Percentiles rank a stretch among this genome's conserved stretches.
phyloP scores from a whole-genome alignment of 2,888 invertebrate species.

The Hedya salicella region DNA sequence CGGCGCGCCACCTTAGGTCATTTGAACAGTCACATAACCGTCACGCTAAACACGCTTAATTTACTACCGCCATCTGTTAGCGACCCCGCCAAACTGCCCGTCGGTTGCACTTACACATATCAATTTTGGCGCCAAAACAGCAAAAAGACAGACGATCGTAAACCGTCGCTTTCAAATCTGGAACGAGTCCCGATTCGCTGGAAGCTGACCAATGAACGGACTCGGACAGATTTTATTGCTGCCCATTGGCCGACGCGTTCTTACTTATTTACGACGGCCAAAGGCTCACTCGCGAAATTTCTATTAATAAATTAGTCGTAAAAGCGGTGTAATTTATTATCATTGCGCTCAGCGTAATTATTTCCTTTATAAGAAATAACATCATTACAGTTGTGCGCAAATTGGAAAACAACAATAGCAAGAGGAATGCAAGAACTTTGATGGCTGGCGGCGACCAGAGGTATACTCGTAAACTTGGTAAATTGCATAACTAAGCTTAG shows the following conservation, averaged over 20 bases:
- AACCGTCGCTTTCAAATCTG: constrained; percentile 82
- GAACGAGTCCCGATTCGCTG: constrained; percentile 73
- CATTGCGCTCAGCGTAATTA: constrained; percentile 77
- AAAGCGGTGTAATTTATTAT: constrained; percentile 78
- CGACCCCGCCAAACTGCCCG: constrained; percentile 45
- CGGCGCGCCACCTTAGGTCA: constrained; percentile 22
- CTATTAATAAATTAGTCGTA: constrained; percentile 85
- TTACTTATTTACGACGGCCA: constrained; percentile 81
- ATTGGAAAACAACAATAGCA: constrained; percentile 33
- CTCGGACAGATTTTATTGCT: constrained; percentile 76
- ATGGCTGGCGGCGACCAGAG: not conserved
- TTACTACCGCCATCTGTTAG: constrained; percentile 39
- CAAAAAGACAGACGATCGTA: constrained; percentile 79
- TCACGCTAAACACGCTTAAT: constrained; percentile 28
- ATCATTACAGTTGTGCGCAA: constrained; percentile 60
- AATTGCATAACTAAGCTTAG: not conserved
- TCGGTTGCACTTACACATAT: constrained; percentile 63
- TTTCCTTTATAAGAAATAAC: constrained; percentile 80
- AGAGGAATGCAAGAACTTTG: not conserved
- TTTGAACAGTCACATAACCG: constrained; percentile 13
- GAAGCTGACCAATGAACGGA: constrained; percentile 72
- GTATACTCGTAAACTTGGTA: not conserved
- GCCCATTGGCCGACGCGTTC: constrained; percentile 75
- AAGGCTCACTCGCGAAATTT: constrained; percentile 82
- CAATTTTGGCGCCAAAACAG: constrained; percentile 83